Evolutionary conservation across 1,140 invertebrate species (phyloP).

Genomic region (Lepeophtheirus salmonis): DNA sequence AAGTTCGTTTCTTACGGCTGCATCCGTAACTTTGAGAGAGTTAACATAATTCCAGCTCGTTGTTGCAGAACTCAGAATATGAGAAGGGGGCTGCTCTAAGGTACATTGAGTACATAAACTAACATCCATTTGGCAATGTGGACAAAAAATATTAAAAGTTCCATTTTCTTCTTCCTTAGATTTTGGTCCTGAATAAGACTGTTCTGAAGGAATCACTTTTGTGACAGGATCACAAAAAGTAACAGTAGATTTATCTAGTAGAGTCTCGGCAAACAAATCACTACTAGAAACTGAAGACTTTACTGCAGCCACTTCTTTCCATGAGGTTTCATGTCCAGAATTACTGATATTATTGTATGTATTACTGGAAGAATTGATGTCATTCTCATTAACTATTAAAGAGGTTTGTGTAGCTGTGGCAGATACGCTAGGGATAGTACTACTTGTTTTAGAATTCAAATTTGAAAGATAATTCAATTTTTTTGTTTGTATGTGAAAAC

Average conservation of each 20-base stretch:
- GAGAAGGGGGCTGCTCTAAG: neutral
- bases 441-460: no score
- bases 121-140: neutral
- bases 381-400: no score
- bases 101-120: neutral
- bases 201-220: no score
- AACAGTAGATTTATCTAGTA: neutral
- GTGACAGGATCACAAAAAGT: neutral
- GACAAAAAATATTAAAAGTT: neutral
- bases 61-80: neutral
- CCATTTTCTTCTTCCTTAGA: neutral
- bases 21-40: no score
- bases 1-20: no score
- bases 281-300: neutral
- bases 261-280: neutral
- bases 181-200: neutral
- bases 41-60: constrained; percentile 1
- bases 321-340: constrained; percentile 2
- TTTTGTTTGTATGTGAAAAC: no score
- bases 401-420: neutral
- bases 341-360: neutral
- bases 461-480: no score
- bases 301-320: constrained; percentile 2
- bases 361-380: no score
- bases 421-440: no score